Conservation (phyloP, 2,797 vertebrate genomes). For the Pseudotriccus pelzelni region DNA sequence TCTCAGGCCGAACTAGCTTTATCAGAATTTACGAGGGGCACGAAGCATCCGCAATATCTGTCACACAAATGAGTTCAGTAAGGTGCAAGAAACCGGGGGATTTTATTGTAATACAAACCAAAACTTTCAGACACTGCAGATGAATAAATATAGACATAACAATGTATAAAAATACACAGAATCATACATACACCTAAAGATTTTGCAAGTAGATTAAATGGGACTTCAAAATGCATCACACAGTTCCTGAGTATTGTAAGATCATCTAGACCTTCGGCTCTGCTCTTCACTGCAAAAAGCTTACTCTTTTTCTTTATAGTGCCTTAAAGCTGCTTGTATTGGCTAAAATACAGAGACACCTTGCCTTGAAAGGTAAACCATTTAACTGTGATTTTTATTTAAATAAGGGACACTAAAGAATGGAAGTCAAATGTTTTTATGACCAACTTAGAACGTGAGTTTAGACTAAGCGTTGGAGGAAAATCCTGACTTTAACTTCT, state of each 20-base stretch:
- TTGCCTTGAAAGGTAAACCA: not conserved
- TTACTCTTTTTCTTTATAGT: not conserved
- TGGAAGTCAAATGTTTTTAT: not conserved
- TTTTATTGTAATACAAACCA: not conserved
- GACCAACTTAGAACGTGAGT: not conserved
- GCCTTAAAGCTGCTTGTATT: not conserved
- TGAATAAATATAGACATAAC: not conserved
- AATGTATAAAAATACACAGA: not conserved
- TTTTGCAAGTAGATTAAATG: not conserved
- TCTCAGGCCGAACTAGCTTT: not conserved
- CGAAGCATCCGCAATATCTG: not conserved
- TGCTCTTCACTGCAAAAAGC: not conserved
- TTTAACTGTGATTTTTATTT: not conserved
- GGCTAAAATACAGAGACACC: not conserved
- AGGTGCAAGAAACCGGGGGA: not conserved
- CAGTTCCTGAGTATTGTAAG: not conserved
- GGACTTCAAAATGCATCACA: not conserved
- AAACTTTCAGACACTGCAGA: not conserved
- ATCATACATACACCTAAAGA: fast-evolving
- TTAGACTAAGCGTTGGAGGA: not conserved
- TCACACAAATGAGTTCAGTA: not conserved
- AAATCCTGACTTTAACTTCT: not conserved
- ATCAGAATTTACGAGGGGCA: not conserved
- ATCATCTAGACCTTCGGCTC: not conserved
- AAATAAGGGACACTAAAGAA: not conserved